Base-by-base conservation (phyloP, 2,888 invertebrate genomes). In the Caenorhabditis virilis region DNA sequence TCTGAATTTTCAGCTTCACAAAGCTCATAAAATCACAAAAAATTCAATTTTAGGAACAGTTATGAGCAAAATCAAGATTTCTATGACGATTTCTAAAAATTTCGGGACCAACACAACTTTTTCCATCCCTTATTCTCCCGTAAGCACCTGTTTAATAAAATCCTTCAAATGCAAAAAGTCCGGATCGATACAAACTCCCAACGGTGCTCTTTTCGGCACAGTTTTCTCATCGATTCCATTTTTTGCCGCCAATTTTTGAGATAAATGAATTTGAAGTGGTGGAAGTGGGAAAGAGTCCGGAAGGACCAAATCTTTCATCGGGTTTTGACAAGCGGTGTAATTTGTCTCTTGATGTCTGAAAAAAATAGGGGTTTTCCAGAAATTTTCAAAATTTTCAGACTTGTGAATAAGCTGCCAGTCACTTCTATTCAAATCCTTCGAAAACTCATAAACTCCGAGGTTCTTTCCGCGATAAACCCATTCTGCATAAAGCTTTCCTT, bases 331-430 rank as follows among this genome's bases (percentile, higher is more conserved):
- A 11, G 54, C 30, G 22, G 69, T 56, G 45, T 69, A 76, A 13
- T 53, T 38, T 27, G 52, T 46, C 53, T 81, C 81, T 42, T 80
- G 78, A 57, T 81, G 78, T 38, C 72, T 66, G 43, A 20, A 61
- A 53, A 48, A 35, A 13, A 7, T 38, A 36, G 13, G 13, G 5
- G 13, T 36, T 30, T 16, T 41, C 7, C 41, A 18, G 26, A 33
- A 22, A 22, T 23, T 3, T 39, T 22, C 0, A 38, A 20, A 30
- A 48, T 51, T 47, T 33, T 33, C n/a, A n/a, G n/a, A 71, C 62
- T 73, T 78, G 54, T 82, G 82, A 23, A 82, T 65, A 26, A 82
- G 56, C 20, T 67, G 61, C 82, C 82, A 82, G 57, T 82, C 82
- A 23, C 82, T 69, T 33, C 80, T 59, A 55, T 81, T 79, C 60